Base-by-base conservation (phyloP, 2,888 invertebrate genomes). In the Thera obeliscata region DNA sequence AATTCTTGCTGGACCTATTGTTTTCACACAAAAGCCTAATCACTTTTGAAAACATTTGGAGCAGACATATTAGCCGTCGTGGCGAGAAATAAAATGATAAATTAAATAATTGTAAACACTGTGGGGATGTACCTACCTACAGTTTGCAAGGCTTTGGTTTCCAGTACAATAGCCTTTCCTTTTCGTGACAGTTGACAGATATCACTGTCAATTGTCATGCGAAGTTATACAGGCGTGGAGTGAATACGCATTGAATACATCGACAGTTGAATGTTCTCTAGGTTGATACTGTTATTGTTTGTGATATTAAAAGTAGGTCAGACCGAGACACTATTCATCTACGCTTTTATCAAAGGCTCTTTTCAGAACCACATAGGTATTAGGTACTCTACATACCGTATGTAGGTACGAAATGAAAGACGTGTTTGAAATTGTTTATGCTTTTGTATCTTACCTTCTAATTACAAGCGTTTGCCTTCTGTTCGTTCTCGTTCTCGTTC, bases 171-270 rank as follows among this genome's bases (percentile, higher is more conserved):
- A 57, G 54, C 52, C 48, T 43, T 56, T 8, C 52, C 35, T 36
- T 56, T 54, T 36, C 57, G 57, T 69, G 68, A 65, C 64, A 65
- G 63, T 56, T 66, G 69, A 61, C 66, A 64, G 63, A 52, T 52
- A 33, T 52, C 52, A 33, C 46, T 66, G 57, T 61, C 64, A 54
- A 22, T 22, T 63, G 52, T 61, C 64, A 54, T 38, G 11, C 9
- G 46, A 63, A 43, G 56, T 55, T 60, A 12, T 62, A 55, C 22
- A 11, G n/a, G 12, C 43, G 48, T 22, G 22, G 38, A 49, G 48
- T 49, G 59, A 64, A 36, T 57, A 55, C 58, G n/a, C 48, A 8
- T 38, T 38, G 52, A 52, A 52, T 33, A 33, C 43, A 9, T 43
- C 56, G 48, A 62, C 33, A 46, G 36, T 52, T 43, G 3, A 22